A percentile compares a stretch with the other conserved stretches of the same genome.
Conservation (phyloP, 2,797 vertebrate species). For the Carduelis carduelis region DNA sequence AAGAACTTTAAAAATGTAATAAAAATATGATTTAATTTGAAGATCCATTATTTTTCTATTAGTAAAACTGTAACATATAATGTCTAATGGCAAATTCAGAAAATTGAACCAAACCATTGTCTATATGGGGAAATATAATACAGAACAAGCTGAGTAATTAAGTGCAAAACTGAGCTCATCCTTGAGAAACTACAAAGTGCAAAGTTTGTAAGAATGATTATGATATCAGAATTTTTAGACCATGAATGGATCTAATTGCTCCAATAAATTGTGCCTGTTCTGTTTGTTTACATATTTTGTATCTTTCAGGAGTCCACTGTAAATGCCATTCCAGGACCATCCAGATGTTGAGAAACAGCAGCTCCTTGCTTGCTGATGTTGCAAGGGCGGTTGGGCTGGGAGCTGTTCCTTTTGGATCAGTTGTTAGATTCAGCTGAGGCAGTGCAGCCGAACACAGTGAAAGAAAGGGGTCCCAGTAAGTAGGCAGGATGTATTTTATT, state of each 20-base stretch:
- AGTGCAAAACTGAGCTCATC: neutral
- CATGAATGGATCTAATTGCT: neutral
- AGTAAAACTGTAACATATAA: neutral
- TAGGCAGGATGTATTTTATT: neutral
- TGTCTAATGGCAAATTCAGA: neutral
- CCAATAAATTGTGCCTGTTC: neutral
- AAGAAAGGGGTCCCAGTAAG: neutral
- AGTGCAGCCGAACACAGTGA: neutral
- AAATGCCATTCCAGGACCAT: neutral
- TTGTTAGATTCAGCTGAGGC: neutral
- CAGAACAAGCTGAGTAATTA: neutral
- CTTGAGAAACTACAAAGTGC: neutral
- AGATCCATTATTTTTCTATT: neutral
- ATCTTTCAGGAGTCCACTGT: neutral
- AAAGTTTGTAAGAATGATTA: neutral
- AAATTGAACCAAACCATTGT: neutral
- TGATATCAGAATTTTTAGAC: neutral
- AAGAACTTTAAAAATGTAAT: neutral
- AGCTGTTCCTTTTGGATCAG: neutral
- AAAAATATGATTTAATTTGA: neutral
- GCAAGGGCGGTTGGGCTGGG: neutral
- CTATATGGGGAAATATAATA: neutral
- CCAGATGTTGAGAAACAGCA: neutral
- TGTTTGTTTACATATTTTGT: neutral
- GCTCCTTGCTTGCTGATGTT: accelerated